phyloP scores from a whole-genome alignment of 2,888 invertebrate genomes.

The Nephrotoma flavescens region DNA sequence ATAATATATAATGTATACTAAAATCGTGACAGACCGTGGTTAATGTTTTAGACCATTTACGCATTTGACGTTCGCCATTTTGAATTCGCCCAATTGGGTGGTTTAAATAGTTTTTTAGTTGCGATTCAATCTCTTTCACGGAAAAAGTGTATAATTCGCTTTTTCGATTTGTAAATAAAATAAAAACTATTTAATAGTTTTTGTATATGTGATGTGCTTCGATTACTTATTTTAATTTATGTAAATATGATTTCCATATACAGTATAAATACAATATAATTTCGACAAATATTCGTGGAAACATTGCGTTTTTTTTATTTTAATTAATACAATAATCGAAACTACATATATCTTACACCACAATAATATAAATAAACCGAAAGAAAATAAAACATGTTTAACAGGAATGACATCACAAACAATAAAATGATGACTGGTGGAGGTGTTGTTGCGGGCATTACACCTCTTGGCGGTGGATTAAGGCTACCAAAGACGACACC shows the following conservation, averaged over 20 bases:
- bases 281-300: background rate
- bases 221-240: background rate
- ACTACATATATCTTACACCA: background rate
- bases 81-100: background rate
- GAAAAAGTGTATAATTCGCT: background rate
- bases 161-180: background rate
- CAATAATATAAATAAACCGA: background rate
- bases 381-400: background rate
- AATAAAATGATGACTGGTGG: background rate
- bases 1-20: too few species aligned
- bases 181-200: background rate
- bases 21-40: too few species aligned
- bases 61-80: background rate
- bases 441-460: background rate
- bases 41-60: background rate
- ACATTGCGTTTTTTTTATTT: background rate
- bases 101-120: background rate
- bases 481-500: slow-evolving; percentile 53
- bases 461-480: background rate
- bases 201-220: background rate
- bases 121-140: background rate
- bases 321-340: background rate
- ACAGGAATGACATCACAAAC: background rate
- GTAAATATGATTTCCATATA: background rate
- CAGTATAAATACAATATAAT: background rate